Evolutionary conservation across 2,888 invertebrate genomes (phyloP).

Genomic region (Morpho achilles): DNA sequence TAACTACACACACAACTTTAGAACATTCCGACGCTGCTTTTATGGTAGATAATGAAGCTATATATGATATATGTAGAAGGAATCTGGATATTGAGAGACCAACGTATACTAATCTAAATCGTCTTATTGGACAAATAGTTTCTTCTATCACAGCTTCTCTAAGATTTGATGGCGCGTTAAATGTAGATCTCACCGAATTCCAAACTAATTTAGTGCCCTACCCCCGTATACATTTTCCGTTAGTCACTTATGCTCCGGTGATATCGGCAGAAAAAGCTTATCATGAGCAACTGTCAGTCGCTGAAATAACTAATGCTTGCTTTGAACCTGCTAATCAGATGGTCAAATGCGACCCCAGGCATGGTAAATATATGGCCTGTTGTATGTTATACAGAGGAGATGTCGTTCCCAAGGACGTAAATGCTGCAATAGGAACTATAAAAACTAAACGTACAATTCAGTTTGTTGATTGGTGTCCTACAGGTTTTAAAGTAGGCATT

Average conservation of each 20-base stretch:
- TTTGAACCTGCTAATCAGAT: conserved; percentile 98
- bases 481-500: conserved; percentile 88
- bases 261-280: conserved; percentile 96
- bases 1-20: conserved; percentile 95
- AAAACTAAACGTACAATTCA: conserved; percentile 96
- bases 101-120: conserved; percentile 96
- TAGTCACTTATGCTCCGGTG: conserved; percentile 94
- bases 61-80: conserved; percentile 93
- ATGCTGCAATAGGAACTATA: conserved; percentile 95
- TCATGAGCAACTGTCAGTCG: conserved; percentile 93
- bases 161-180: conserved; percentile 93
- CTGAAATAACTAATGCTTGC: conserved; percentile 96
- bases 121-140: conserved; percentile 96
- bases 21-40: conserved; percentile 98
- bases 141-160: conserved; percentile 95
- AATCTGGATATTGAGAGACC: conserved; percentile 97
- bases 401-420: conserved; percentile 96
- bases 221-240: conserved; percentile 95
- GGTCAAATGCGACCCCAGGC: conserved; percentile 94
- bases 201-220: conserved; percentile 96
- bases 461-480: conserved; percentile 95
- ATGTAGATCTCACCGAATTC: conserved; percentile 95
- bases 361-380: conserved; percentile 96
- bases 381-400: conserved; percentile 97
- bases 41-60: conserved; percentile 95